Conservation (phyloP, 2,113 vertebrate species). For the Todiramphus chloris region DNA sequence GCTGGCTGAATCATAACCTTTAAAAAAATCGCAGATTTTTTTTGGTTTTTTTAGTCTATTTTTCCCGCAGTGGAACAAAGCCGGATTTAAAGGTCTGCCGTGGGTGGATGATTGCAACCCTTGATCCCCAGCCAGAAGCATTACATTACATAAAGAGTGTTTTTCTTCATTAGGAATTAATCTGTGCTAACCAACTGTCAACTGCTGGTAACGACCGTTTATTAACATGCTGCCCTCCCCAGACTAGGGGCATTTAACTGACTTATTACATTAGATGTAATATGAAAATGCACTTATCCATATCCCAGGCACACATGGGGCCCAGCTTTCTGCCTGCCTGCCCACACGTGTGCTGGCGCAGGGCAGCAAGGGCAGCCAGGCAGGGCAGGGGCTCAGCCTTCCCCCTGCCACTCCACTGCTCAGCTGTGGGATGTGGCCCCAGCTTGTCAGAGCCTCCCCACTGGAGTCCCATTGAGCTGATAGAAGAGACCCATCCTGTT, state of each 20-base stretch:
- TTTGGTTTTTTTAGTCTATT: neutral
- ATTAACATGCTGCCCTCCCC: slow-evolving; percentile 32
- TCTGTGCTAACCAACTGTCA: slow-evolving; percentile 77
- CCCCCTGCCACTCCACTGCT: neutral
- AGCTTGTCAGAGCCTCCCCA: neutral
- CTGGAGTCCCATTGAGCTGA: neutral
- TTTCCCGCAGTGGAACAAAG: slow-evolving; percentile 68
- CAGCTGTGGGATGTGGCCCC: fast-evolving
- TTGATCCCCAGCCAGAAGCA: slow-evolving; percentile 73
- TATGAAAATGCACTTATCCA: slow-evolving; percentile 53
- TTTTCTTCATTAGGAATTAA: slow-evolving; percentile 79
- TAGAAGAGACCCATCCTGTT: neutral
- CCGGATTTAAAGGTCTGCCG: slow-evolving; percentile 75
- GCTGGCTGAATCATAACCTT: slow-evolving; percentile 50
- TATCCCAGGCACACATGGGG: neutral
- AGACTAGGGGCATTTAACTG: neutral
- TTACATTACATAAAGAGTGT: slow-evolving; percentile 80
- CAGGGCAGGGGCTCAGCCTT: neutral
- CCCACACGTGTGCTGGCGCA: fast-evolving
- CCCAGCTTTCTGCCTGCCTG: neutral
- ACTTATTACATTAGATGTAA: slow-evolving; percentile 45
- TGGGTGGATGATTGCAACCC: slow-evolving; percentile 77
- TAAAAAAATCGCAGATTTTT: slow-evolving; percentile 1
- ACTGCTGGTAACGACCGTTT: slow-evolving; percentile 30
- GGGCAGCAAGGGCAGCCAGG: neutral